Evolutionary conservation across 2,113 vertebrate genomes (phyloP), one percentile per base, ranked within the genome.

Genomic region (Zingel zingel): DNA sequence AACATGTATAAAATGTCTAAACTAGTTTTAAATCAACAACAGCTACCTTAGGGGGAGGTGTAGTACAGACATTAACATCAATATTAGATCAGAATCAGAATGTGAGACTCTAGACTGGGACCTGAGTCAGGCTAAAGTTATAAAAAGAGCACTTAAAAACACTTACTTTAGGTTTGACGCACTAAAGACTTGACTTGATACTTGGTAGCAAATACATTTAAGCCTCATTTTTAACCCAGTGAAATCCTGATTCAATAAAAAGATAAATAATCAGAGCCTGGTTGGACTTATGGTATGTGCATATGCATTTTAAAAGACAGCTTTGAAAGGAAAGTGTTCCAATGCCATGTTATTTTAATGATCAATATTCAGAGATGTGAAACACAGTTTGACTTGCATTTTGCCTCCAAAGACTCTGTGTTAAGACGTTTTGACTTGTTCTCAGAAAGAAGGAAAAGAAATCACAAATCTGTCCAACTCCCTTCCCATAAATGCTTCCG

Each of bases 401-500:
- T 23, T 18, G 14, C 13, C 18, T 10, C 6, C 21, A 59, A 51
- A 36, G 30, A 57, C 33, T 71, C 61, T 25, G 25, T 33, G 13
- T 1, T 59, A 15, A 33, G 36, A 45, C 12, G 0, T 74, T 63
- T 43, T 79, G 1, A 18, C 48, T 74, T 74, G 21, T 77, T 81
- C 75, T 48, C 39, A 59, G 30, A 50, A 54, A 63, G 6, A 33
- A 33, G 33, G 33, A 33, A 69, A 36, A 5, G 0, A 12, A 48
- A 43, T 56, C 0, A 69, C 21, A 39, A 43, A 10, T 56, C 9
- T 47, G 7, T 64, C 54, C 50, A 16, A n/a, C 50, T 73, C 16
- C 30, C 66, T 54, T 82, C 74, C 66, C 50, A 14, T 73, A 68
- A 86, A 56, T 7, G 69, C 81, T 43, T 66, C 63, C 18, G 25